Evolutionary conservation across 2,888 invertebrate genomes (phyloP).

Genomic region (Tineola bisselliella): DNA sequence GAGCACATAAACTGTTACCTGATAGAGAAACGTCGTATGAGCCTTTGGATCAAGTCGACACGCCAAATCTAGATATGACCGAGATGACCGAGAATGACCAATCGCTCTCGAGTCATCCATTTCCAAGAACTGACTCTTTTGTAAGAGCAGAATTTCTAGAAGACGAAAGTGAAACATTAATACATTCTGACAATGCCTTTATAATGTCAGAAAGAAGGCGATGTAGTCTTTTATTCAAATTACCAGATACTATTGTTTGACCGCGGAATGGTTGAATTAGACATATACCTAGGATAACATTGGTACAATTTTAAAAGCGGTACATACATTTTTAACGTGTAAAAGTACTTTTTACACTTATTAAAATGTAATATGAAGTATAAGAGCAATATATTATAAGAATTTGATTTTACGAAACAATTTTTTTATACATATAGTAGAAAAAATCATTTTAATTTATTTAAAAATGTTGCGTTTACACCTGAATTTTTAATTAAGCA

Average conservation of each 20-base stretch:
- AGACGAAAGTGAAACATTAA: conserved; percentile 42
- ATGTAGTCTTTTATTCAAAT: conserved; percentile 31
- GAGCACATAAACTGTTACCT: conserved; percentile 69
- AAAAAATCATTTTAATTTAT: too few relatives aligned
- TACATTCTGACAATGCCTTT: conserved; percentile 49
- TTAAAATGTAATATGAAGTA: too few relatives aligned
- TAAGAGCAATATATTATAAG: too few relatives aligned
- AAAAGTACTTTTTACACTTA: too few relatives aligned
- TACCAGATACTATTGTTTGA: conserved; percentile 22
- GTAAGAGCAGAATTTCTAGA: conserved; percentile 20
- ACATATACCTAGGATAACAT: not conserved
- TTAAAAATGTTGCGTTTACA: too few relatives aligned
- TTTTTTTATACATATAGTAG: too few relatives aligned
- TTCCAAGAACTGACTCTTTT: not conserved
- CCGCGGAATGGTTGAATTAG: not conserved
- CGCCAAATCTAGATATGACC: not conserved
- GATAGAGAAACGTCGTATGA: conserved; percentile 66
- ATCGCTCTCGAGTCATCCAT: not conserved
- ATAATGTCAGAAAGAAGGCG: conserved; percentile 45
- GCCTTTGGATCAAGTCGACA: conserved; percentile 22
- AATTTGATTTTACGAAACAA: too few relatives aligned
- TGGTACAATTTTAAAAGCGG: not conserved
- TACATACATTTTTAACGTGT: not conserved
- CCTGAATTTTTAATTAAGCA: too few relatives aligned
- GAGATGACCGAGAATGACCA: not conserved